Conservation (phyloP, 1,140 invertebrate genomes). For the Ostrea edulis region DNA sequence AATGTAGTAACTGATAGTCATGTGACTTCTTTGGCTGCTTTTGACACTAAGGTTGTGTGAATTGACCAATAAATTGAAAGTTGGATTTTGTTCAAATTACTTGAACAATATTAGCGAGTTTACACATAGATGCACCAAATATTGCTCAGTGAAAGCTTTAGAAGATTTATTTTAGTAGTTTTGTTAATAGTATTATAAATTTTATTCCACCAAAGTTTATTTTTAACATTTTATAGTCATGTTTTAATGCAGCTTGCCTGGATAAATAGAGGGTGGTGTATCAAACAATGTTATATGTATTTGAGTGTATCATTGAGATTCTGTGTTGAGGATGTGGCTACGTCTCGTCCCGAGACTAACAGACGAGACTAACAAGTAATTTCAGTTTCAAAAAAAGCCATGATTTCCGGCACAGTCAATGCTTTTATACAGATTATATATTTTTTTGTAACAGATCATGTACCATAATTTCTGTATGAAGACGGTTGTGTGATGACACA, state of each 20-base stretch:
- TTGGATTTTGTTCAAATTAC: neutral
- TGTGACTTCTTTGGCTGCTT: neutral
- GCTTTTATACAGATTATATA: neutral
- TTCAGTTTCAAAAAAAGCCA: neutral
- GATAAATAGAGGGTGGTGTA: neutral
- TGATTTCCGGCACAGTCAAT: neutral
- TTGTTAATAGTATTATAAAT: slow-evolving; percentile 35
- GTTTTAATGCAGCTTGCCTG: neutral
- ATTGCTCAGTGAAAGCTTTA: neutral
- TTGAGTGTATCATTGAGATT: neutral
- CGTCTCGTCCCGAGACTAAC: neutral
- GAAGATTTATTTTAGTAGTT: neutral
- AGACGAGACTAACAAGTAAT: neutral
- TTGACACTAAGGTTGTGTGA: neutral
- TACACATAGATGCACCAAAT: neutral
- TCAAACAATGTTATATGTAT: neutral
- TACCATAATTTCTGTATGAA: neutral
- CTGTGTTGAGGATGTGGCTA: neutral
- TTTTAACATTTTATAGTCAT: slow-evolving; percentile 12
- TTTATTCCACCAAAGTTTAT: slow-evolving; percentile 37
- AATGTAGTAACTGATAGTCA: neutral
- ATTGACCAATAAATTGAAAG: neutral
- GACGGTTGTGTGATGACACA: neutral
- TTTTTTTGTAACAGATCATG: neutral
- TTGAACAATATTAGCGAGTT: neutral